phyloP scores from a whole-genome alignment of 1,140 invertebrate genomes.

The Riptortus pedestris region DNA sequence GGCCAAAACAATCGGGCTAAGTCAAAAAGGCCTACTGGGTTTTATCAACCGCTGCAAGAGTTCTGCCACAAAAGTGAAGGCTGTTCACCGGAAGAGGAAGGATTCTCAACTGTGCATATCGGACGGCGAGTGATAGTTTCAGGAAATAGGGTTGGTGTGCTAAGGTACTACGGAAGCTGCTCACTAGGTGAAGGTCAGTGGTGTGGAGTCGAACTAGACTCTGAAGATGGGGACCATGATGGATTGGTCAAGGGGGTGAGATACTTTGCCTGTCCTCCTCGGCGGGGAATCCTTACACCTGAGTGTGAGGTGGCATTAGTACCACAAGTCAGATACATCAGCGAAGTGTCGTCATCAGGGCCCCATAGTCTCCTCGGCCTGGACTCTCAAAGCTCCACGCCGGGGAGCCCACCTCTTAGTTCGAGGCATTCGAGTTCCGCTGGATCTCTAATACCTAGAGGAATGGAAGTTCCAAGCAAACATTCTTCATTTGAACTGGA shows the following conservation, averaged over 20 bases:
- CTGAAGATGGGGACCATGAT: constrained; percentile 50
- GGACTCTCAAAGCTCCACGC: constrained; percentile 27
- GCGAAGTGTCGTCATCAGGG: constrained; percentile 25
- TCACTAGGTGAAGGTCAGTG: constrained; percentile 48
- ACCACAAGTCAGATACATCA: constrained; percentile 12
- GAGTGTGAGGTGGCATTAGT: constrained; percentile 37
- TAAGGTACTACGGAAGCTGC: constrained; percentile 47
- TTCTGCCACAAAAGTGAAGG: constrained; percentile 17
- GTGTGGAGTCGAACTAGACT: constrained; percentile 51
- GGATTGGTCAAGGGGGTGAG: constrained; percentile 46
- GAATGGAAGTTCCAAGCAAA: constrained; percentile 41
- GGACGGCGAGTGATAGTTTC: constrained; percentile 45
- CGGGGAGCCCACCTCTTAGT: constrained; percentile 23
- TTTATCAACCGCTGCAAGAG: constrained; percentile 28
- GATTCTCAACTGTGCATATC: constrained; percentile 34
- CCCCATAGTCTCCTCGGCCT: constrained; percentile 27
- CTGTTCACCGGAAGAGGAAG: constrained; percentile 12
- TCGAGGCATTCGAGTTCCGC: constrained; percentile 35
- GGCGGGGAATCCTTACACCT: constrained; percentile 44
- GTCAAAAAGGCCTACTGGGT: constrained; percentile 24
- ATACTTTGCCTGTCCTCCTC: constrained; percentile 42
- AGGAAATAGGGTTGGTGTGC: constrained; percentile 42
- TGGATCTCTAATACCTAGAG: constrained; percentile 32
- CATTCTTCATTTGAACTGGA: constrained; percentile 65
- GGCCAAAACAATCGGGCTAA: constrained; percentile 21